Conservation (phyloP, 2,113 vertebrate genomes). For the Xiphophorus maculatus region DNA sequence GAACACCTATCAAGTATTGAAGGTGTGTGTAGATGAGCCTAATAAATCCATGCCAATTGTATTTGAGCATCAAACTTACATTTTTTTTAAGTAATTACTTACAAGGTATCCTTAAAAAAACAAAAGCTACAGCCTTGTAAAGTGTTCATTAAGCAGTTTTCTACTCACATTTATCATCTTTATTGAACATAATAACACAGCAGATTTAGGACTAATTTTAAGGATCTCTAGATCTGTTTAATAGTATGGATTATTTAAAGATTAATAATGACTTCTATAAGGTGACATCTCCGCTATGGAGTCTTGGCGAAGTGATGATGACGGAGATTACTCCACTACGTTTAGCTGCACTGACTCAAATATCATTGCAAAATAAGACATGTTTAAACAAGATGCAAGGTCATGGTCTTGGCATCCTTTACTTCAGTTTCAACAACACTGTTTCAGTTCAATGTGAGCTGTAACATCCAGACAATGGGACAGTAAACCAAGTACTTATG, state of each 20-base stretch:
- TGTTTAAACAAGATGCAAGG: not conserved
- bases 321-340: rapidly evolving
- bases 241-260: not conserved
- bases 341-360: not conserved
- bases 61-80: not conserved
- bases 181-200: not conserved
- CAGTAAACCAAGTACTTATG: not conserved
- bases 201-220: not conserved
- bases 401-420: not conserved
- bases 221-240: not conserved
- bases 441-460: not conserved
- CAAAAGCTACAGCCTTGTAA: not conserved
- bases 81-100: not conserved
- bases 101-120: not conserved
- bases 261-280: not conserved
- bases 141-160: not conserved
- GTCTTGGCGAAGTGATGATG: not conserved
- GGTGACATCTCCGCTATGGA: not conserved
- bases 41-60: not conserved
- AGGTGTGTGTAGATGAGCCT: not conserved
- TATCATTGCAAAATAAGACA: conserved; percentile 2
- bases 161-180: not conserved
- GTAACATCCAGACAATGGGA: not conserved
- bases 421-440: too few relatives aligned
- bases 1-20: not conserved